phyloP scores from a whole-genome alignment of 2,797 vertebrate genomes.

The Parotocinclus haroldoi region DNA sequence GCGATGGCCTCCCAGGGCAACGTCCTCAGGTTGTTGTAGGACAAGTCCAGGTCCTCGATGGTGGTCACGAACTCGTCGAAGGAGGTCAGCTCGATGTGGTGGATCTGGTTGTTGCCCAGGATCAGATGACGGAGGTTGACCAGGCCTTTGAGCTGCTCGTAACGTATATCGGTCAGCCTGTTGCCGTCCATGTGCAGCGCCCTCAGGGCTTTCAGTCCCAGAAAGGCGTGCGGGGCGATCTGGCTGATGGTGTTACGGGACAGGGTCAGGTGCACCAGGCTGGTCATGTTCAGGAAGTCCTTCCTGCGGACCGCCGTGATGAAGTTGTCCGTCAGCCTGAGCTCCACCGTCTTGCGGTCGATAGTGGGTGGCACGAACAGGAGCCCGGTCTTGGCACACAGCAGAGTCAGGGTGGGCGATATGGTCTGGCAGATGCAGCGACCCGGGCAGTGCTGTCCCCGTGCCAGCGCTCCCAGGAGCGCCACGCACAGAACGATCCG shows the following conservation, averaged over 20 bases:
- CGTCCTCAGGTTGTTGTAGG: slow-evolving; percentile 87
- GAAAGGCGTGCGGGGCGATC: slow-evolving; percentile 82
- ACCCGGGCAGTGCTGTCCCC: slow-evolving; percentile 84
- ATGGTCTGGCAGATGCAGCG: slow-evolving; percentile 94
- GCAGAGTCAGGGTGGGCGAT: slow-evolving; percentile 87
- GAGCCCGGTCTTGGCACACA: slow-evolving; percentile 92
- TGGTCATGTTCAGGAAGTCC: slow-evolving; percentile 96
- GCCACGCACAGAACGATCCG: slow-evolving; percentile 78
- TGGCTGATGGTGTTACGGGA: slow-evolving; percentile 94
- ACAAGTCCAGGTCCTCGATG: slow-evolving; percentile 92
- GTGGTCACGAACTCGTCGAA: slow-evolving; percentile 88
- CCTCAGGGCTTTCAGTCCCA: slow-evolving; percentile 81
- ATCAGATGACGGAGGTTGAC: slow-evolving; percentile 89
- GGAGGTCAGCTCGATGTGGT: slow-evolving; percentile 75
- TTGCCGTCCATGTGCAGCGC: slow-evolving; percentile 94
- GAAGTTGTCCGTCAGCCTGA: slow-evolving; percentile 93
- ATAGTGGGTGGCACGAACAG: slow-evolving; percentile 88
- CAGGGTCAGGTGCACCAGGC: slow-evolving; percentile 90
- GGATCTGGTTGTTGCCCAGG: slow-evolving; percentile 92
- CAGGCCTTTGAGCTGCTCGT: slow-evolving; percentile 85
- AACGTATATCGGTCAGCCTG: slow-evolving; percentile 79
- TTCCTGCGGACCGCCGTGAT: slow-evolving; percentile 86
- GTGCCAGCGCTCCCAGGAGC: slow-evolving; percentile 75
- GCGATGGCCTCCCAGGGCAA: slow-evolving; percentile 93
- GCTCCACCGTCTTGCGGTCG: slow-evolving; percentile 90